These are phyloP conservation scores for Onthophagus sagittarius DNA, from an alignment of 2,888 invertebrate genomes.

Conservation along the genomic window DNA sequence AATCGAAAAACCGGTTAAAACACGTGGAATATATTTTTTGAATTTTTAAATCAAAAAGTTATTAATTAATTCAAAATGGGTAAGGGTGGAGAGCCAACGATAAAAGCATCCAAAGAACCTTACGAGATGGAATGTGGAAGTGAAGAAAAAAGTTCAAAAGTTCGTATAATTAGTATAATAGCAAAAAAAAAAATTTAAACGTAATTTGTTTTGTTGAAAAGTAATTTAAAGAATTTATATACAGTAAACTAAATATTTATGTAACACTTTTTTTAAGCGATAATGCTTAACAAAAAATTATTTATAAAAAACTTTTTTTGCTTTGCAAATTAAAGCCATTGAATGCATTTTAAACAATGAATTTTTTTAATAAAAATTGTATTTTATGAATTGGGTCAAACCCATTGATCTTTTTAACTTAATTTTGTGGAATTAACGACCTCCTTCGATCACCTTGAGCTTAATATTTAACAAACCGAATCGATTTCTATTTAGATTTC, in stretches of 20 bases:
- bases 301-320: too few species aligned
- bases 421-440: background rate
- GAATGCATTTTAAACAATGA: background rate
- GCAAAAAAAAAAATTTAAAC: slow-evolving; percentile 15
- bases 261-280: background rate
- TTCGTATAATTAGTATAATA: background rate
- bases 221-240: background rate
- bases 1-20: background rate
- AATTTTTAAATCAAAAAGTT: background rate
- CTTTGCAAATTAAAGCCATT: background rate
- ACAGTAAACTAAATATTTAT: background rate
- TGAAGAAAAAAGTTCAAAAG: background rate
- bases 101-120: background rate
- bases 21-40: background rate
- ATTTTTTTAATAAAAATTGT: background rate
- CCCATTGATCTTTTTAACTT: background rate
- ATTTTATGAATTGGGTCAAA: background rate
- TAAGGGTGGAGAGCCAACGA: slow-evolving; percentile 17
- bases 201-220: background rate
- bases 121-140: slow-evolving; percentile 13
- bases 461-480: background rate
- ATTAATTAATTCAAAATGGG: slow-evolving; percentile 15
- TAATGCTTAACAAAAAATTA: background rate
- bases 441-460: background rate
- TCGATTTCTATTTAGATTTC: background rate